phyloP scores from a whole-genome alignment of 2,888 invertebrate species.

The Pseudococcus jackbeardsleyi region DNA sequence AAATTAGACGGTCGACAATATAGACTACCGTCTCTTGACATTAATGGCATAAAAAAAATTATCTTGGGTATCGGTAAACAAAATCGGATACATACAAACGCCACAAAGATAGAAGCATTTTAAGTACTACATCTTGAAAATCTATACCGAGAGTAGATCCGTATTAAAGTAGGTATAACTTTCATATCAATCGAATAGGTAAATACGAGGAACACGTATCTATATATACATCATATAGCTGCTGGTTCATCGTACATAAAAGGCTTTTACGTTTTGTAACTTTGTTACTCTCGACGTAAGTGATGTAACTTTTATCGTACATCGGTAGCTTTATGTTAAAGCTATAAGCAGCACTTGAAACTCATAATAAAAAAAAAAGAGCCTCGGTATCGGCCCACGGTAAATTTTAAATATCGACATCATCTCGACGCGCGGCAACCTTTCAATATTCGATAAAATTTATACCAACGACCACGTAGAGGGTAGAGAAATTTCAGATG shows the following conservation, averaged over 20 bases:
- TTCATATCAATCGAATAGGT: conserved; percentile 29
- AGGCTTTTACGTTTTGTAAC: conserved; percentile 50
- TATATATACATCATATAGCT: background rate
- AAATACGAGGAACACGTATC: background rate
- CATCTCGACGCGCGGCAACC: background rate
- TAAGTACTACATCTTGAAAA: conserved; percentile 18
- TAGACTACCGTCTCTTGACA: background rate
- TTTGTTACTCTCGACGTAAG: conserved; percentile 30
- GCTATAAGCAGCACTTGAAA: background rate
- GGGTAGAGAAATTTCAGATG: background rate
- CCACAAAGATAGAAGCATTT: conserved; percentile 31
- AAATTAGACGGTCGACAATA: conserved; percentile 16
- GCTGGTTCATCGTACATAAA: conserved; percentile 24
- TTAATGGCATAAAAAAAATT: background rate
- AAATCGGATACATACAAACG: background rate
- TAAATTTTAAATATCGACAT: conserved; percentile 26
- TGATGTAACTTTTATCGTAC: conserved; percentile 36
- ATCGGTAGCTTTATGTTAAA: conserved; percentile 9
- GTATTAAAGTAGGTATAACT: conserved; percentile 10
- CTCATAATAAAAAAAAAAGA: conserved; percentile 13
- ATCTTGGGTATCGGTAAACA: background rate
- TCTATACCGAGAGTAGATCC: background rate
- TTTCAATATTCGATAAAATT: conserved; percentile 14
- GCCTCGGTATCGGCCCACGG: background rate
- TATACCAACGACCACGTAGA: background rate